Evolutionary conservation across 2,797 vertebrate genomes (phyloP), one percentile per base, ranked within the genome.

Genomic region (Leucoraja ocellata): DNA sequence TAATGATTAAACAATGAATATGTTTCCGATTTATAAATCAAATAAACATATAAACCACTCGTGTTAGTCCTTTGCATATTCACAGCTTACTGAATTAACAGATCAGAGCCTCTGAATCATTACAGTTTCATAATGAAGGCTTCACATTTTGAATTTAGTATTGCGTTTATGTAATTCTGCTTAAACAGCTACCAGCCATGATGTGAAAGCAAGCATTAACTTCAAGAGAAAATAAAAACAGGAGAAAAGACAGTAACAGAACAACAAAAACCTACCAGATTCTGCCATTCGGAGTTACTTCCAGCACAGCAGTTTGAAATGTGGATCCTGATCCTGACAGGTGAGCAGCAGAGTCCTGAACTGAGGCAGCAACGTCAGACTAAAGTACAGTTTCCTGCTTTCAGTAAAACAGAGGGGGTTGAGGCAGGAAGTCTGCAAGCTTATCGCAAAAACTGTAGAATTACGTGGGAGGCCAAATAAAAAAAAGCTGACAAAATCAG

Each of bases 221-320:
- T 88, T 88, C 21, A 88, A 88, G 21, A 65, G 63, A 18, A 10
- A 68, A 61, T 32, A 23, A 68, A 5, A 36, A 54, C 5, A 54
- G 84, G 36, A 68, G 61, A 23, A 65, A 88, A 88, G 9, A 23
- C 84, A 68, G 14, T 9, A 36, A 68, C 84, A 10, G 28, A 1
- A n/a, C 54, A 61, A 21, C 7, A 8, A 63, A 32, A 18, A 88
- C 84, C 84, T 88, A 88, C 84, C 84, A 16, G 18, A 36, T 68
- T 68, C 63, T 88, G 84, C 84, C 84, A 65, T 88, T 88, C 84
- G 32, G 84, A 88, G 84, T 88, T 88, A 88, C 84, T 88, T 68
- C 84, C 84, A 68, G 61, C n/a, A 88, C n/a, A 88, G 61, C 61
- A 88, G 84, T 36, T 88, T 88, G 63, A 68, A 88, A 88, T 88